A percentile compares a stretch with the other conserved stretches of the same genome.
Conservation (phyloP, 2,888 invertebrate genomes). For the Flabesymbios commensalis region DNA sequence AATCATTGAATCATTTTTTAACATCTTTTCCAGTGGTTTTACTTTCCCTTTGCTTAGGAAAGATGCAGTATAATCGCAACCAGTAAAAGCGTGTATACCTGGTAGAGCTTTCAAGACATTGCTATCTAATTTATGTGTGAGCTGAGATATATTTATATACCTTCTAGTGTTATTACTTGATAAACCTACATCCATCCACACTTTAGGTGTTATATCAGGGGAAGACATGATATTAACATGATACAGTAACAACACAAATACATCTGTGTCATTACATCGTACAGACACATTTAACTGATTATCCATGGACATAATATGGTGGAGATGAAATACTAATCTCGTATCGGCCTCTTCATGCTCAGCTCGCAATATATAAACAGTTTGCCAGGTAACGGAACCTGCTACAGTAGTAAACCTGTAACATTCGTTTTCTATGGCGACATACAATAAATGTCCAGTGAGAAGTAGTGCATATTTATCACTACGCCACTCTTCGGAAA, state of each 20-base stretch:
- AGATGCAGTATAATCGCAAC: background rate
- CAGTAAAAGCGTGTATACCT: background rate
- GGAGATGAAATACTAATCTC: conserved; percentile 1
- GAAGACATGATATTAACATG: background rate
- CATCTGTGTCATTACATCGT: background rate
- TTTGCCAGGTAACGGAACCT: background rate
- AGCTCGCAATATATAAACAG: background rate
- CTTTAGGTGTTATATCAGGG: background rate
- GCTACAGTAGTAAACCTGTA: background rate
- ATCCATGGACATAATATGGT: background rate
- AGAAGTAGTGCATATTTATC: background rate
- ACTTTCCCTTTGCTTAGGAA: background rate
- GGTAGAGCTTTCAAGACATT: background rate
- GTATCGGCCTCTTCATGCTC: conserved; percentile 19
- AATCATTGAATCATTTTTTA: too few species aligned
- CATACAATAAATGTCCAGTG: background rate
- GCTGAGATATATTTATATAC: background rate
- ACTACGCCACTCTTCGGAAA: background rate
- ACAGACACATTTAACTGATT: background rate
- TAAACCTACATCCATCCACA: conserved; percentile 1
- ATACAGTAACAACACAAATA: background rate
- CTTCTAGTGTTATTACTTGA: background rate
- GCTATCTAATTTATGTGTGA: background rate
- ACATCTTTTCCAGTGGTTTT: background rate
- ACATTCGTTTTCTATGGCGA: background rate